Base-by-base conservation (phyloP, 2,113 vertebrate species). In the Eonycteris spelaea region DNA sequence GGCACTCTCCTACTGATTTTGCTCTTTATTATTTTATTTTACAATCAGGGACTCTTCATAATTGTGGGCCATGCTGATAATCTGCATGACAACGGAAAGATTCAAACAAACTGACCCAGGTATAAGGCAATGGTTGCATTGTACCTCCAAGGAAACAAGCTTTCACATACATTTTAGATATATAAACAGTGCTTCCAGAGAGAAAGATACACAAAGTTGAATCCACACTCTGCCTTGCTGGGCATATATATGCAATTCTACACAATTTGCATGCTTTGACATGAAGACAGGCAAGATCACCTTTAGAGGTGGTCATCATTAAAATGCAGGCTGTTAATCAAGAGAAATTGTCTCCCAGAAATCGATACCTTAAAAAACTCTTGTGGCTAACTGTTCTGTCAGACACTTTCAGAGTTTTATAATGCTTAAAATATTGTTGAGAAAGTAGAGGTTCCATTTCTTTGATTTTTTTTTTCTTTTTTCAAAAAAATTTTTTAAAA, bases 1-100 rank as follows among this genome's bases (percentile, higher is more conserved):
- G 82, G 79, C 88, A 96, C 13, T 89, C 55, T 90, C 91, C 93
- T 95, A 94, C 59, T 94, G 61, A 86, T 95, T 97, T 98, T 96
- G 90, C 24, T 79, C 84, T 97, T 98, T 97, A 91, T 98, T 96
- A 96, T 53, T 97, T 98, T 97, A 93, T 97, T 98, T 98, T 97
- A 96, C 95, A 96, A 97, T 98, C 93, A 97, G 80, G 71, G 55
- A 96, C 89, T 95, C 55, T 97, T 97, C 74, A 53, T 97, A 98
- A 97, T 96, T 97, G 53, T 97, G 53, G 40, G 75, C 55, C 87
- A 65, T 78, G 74, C n/a, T 97, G 96, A 94, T 95, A 97, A 98
- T 96, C 95, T 96, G 53, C 83, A 92, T 96, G 70, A 96, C 30
- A 97, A 98, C 2, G 48, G 57, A 26, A 97, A 30, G 95, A 98